Evolutionary conservation across 2,113 vertebrate species (phyloP).

Genomic region (Perca fluviatilis): DNA sequence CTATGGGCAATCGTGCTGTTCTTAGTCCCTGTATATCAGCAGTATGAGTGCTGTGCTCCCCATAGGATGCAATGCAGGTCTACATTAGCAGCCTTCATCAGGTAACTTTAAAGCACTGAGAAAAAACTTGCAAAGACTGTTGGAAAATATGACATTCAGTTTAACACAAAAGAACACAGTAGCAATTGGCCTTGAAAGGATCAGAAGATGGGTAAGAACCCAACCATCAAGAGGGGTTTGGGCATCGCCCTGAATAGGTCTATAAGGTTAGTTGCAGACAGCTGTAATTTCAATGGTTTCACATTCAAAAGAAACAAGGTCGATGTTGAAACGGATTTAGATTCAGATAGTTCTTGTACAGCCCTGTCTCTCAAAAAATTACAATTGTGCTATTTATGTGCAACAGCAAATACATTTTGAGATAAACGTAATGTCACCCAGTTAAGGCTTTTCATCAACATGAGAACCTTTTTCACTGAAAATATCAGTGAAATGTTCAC

Average conservation of each 20-base stretch:
- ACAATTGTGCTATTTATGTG: neutral
- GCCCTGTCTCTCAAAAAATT: neutral
- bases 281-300: neutral
- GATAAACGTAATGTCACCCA: neutral
- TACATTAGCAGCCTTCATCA: neutral
- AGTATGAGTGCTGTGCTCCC: neutral
- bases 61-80: neutral
- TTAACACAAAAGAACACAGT: neutral
- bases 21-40: neutral
- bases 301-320: neutral
- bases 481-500: neutral
- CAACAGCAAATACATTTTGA: neutral
- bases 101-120: neutral
- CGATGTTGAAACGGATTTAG: neutral
- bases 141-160: neutral
- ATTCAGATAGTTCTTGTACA: too few relatives aligned
- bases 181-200: neutral
- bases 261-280: neutral
- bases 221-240: neutral
- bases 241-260: too few relatives aligned
- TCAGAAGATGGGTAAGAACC: neutral
- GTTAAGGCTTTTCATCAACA: neutral
- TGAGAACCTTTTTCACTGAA: neutral
- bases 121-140: neutral
- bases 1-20: neutral